phyloP scores from a whole-genome alignment of 2,888 invertebrate species.

The Listrodromus nycthemerus region DNA sequence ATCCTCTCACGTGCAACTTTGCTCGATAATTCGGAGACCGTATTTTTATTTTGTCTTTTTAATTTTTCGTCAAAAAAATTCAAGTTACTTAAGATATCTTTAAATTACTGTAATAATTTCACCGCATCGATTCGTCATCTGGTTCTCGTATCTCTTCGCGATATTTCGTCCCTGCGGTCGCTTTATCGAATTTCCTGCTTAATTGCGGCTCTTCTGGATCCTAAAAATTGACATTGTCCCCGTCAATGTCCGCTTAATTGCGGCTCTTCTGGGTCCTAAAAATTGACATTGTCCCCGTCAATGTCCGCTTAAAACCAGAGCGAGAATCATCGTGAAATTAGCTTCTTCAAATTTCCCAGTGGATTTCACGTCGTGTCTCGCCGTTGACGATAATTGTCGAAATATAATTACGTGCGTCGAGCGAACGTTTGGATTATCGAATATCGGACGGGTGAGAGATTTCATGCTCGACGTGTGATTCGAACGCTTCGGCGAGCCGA shows the following conservation, averaged over 20 bases:
- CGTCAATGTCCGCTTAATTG: conserved; percentile 12
- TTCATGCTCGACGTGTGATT: not conserved
- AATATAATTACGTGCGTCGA: conserved; percentile 8
- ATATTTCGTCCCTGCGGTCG: not conserved
- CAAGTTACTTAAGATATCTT: too few species aligned
- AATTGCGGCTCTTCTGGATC: too few species aligned
- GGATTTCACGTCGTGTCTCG: conserved; percentile 28
- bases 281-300: conserved; percentile 39
- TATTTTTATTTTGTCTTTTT: not conserved
- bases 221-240: conserved; percentile 31
- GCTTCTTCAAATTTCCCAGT: conserved; percentile 1
- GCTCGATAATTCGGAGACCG: not conserved
- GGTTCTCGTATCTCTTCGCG: conserved; percentile 19
- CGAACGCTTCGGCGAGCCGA: not conserved
- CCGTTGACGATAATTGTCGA: conserved; percentile 31
- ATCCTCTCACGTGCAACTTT: not conserved
- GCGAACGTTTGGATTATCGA: conserved; percentile 7
- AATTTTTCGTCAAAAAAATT: not conserved
- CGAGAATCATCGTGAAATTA: not conserved
- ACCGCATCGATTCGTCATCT: conserved; percentile 14
- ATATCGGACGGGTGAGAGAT: conserved; percentile 6
- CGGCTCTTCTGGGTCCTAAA: not conserved
- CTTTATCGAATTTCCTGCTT: not conserved
- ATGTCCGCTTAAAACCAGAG: not conserved
- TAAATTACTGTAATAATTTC: too few species aligned